phyloP scores from a whole-genome alignment of 2,113 vertebrate species.

The Glaucidium brasilianum region DNA sequence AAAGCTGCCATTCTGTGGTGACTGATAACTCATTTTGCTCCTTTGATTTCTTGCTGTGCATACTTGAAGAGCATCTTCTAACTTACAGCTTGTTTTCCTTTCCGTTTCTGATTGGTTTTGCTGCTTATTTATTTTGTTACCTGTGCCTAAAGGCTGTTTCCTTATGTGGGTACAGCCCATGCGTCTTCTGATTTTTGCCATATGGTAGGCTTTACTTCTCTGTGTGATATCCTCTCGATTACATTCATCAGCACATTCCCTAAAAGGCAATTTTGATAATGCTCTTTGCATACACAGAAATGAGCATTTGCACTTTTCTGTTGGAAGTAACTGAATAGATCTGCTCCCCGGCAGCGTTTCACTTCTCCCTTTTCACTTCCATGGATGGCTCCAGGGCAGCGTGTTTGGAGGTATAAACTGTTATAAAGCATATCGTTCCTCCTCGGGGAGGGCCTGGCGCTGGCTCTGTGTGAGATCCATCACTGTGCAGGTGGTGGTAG shows the following conservation, averaged over 20 bases:
- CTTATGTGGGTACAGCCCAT: not conserved
- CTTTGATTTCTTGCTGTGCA: not conserved
- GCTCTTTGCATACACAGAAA: not conserved
- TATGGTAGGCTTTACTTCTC: not conserved
- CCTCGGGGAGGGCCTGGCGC: not conserved
- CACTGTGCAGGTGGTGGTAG: not conserved
- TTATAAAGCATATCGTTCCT: not conserved
- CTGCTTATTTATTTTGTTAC: not conserved
- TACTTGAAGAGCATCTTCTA: not conserved
- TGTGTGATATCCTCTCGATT: not conserved
- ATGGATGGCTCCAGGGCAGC: no score
- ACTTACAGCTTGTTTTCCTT: not conserved
- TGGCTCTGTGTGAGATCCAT: not conserved
- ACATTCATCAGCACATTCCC: not conserved
- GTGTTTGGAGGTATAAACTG: not conserved
- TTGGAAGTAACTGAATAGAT: not conserved
- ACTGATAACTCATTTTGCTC: not conserved
- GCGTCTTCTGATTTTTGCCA: not conserved
- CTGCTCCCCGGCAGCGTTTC: not conserved
- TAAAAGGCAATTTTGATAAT: not conserved
- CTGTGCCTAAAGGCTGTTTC: not conserved
- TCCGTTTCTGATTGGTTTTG: not conserved
- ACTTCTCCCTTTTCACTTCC: not conserved
- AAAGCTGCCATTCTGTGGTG: not conserved
- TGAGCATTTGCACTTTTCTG: not conserved